Percentiles rank a stretch among this genome's conserved stretches.
Conservation (phyloP, 2,113 vertebrate species). For the Origma solitaria region DNA sequence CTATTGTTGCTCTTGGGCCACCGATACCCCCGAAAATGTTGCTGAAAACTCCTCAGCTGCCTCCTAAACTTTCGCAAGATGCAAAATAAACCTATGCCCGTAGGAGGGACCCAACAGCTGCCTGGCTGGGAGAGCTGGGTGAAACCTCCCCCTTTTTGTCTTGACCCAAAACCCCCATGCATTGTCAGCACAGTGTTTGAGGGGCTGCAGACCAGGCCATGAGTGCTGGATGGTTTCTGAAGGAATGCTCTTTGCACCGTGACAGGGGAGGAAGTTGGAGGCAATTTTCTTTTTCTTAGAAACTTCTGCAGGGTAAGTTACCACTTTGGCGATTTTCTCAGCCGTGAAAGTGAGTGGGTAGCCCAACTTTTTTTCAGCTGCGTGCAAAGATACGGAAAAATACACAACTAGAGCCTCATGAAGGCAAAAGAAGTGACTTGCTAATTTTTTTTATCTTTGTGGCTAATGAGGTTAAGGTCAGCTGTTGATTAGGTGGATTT, state of each 20-base stretch:
- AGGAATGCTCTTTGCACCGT: background rate
- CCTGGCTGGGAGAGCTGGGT: background rate
- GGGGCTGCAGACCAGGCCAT: background rate
- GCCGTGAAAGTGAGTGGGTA: background rate
- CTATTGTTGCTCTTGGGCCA: background rate
- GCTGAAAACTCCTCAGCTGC: background rate
- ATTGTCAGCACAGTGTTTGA: accelerated
- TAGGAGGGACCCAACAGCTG: background rate
- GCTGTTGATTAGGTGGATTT: background rate
- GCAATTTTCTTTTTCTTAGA: background rate
- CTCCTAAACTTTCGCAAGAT: background rate
- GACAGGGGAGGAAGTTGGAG: background rate
- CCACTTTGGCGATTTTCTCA: background rate
- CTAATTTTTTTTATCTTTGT: background rate
- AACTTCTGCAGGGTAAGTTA: background rate
- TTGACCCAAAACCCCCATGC: background rate
- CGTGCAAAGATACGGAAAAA: background rate
- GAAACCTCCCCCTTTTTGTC: background rate
- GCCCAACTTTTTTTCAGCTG: background rate
- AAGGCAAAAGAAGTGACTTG: background rate
- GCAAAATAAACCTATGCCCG: background rate
- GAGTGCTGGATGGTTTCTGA: background rate
- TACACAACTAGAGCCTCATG: background rate
- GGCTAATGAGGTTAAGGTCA: background rate
- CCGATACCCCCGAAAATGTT: accelerated